Evolutionary conservation across 2,888 invertebrate genomes (phyloP).

Genomic region (Litoditis marina): DNA sequence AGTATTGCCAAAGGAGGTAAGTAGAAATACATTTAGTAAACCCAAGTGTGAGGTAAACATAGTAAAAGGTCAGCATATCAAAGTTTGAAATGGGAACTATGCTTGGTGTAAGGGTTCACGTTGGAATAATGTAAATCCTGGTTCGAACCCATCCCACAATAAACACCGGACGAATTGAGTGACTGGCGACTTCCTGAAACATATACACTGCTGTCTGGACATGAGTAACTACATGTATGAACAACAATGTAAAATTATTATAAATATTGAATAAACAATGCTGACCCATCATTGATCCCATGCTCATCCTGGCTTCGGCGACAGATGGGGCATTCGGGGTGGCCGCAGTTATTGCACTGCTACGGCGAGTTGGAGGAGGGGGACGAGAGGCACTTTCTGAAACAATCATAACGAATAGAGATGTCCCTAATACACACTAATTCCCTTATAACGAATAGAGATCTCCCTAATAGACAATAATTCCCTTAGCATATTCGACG

Average conservation of each 20-base stretch:
- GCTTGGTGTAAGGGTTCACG: conserved; percentile 12
- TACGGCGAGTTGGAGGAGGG: conserved; percentile 63
- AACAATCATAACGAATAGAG: no score
- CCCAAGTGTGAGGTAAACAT: no score
- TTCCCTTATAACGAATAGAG: no score
- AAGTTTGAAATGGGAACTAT: background rate
- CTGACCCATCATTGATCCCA: conserved; percentile 24
- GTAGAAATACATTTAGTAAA: no score
- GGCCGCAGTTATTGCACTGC: conserved; percentile 61
- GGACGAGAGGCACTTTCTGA: conserved; percentile 63
- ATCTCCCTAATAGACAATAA: no score
- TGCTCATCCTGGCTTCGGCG: conserved; percentile 41
- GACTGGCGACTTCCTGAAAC: conserved; percentile 35
- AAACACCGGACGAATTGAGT: conserved; percentile 33
- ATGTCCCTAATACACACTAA: no score
- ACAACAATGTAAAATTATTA: background rate
- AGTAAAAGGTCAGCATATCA: background rate
- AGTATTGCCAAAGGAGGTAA: no score
- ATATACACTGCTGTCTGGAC: background rate
- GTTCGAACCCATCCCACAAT: conserved; percentile 14
- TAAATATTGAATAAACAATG: background rate
- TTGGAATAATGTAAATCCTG: conserved; percentile 12
- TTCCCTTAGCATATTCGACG: no score
- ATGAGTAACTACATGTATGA: background rate
- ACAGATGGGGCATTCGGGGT: conserved; percentile 59